Evolutionary conservation across 2,113 vertebrate species (phyloP).

Genomic region (Aythya baeri): DNA sequence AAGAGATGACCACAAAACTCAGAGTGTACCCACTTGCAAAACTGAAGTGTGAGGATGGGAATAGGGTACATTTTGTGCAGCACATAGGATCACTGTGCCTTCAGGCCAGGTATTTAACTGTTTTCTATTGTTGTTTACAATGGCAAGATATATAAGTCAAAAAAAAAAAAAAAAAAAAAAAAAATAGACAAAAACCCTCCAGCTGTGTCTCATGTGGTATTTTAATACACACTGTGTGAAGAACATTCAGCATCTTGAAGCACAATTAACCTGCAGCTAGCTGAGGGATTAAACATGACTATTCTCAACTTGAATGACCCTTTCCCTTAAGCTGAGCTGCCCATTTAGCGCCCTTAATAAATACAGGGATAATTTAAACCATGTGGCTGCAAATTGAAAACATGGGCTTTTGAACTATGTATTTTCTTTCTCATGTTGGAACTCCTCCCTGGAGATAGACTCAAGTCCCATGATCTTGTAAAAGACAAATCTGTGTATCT

Average conservation of each 20-base stretch:
- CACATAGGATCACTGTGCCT: not conserved
- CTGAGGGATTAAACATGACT: slow-evolving; percentile 76
- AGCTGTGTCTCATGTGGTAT: slow-evolving; percentile 52
- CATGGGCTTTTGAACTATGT: slow-evolving; percentile 88
- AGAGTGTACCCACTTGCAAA: not conserved
- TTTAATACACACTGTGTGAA: slow-evolving; percentile 40
- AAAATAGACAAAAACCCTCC: not conserved
- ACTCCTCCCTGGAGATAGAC: slow-evolving; percentile 88
- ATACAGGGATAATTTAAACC: slow-evolving; percentile 93
- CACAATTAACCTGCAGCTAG: slow-evolving; percentile 77
- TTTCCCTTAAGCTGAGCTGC: slow-evolving; percentile 77
- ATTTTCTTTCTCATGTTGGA: slow-evolving; percentile 90
- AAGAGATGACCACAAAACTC: not conserved
- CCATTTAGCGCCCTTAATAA: slow-evolving; percentile 88
- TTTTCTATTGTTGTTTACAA: slow-evolving; percentile 60
- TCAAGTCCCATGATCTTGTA: slow-evolving; percentile 86
- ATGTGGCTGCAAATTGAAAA: slow-evolving; percentile 92
- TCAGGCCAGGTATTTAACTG: slow-evolving; percentile 30
- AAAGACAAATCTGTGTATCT: slow-evolving; percentile 77
- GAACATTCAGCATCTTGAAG: slow-evolving; percentile 62
- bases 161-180: not conserved
- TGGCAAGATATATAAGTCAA: slow-evolving; percentile 40
- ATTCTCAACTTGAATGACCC: slow-evolving; percentile 80
- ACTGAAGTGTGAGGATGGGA: not conserved
- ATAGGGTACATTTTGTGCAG: slow-evolving; percentile 26